A percentile compares a stretch with the other conserved stretches of the same genome.
These are phyloP conservation scores for Agrochola litura DNA, from an alignment of 2,888 invertebrate species.

Conservation along the genomic window DNA sequence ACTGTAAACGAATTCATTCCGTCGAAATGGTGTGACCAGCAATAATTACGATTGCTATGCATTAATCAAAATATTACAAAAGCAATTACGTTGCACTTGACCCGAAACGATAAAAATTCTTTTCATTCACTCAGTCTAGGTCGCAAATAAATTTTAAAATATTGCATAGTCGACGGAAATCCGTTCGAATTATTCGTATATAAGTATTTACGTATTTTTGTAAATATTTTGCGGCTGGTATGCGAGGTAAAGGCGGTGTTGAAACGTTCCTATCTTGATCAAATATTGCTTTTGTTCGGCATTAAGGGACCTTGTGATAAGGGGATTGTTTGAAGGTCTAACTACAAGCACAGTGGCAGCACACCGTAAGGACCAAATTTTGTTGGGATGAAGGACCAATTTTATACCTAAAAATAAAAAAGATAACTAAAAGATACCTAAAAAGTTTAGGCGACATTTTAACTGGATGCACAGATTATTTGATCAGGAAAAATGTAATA, in stretches of 20 bases:
- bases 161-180: slow-evolving; percentile 61
- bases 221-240: slow-evolving; percentile 35
- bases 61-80: slow-evolving; percentile 43
- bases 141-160: slow-evolving; percentile 31
- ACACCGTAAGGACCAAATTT: slow-evolving; percentile 32
- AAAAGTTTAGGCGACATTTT: not conserved
- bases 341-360: slow-evolving; percentile 57
- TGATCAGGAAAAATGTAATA: not conserved
- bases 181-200: slow-evolving; percentile 46
- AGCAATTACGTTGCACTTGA: slow-evolving; percentile 57
- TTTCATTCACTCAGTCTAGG: slow-evolving; percentile 50
- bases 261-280: slow-evolving; percentile 59
- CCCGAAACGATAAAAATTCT: slow-evolving; percentile 58
- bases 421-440: too few relatives aligned
- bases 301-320: slow-evolving; percentile 56
- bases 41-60: slow-evolving; percentile 31
- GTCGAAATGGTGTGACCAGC: slow-evolving; percentile 40
- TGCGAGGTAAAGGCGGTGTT: slow-evolving; percentile 52
- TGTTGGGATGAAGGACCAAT: not conserved
- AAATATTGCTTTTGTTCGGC: slow-evolving; percentile 49
- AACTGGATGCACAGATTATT: not conserved
- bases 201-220: slow-evolving; percentile 32
- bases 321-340: slow-evolving; percentile 51
- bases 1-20: slow-evolving; percentile 44
- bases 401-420: too few relatives aligned